Conservation (phyloP, 2,888 invertebrate genomes). For the Aspidiotus destructor region DNA sequence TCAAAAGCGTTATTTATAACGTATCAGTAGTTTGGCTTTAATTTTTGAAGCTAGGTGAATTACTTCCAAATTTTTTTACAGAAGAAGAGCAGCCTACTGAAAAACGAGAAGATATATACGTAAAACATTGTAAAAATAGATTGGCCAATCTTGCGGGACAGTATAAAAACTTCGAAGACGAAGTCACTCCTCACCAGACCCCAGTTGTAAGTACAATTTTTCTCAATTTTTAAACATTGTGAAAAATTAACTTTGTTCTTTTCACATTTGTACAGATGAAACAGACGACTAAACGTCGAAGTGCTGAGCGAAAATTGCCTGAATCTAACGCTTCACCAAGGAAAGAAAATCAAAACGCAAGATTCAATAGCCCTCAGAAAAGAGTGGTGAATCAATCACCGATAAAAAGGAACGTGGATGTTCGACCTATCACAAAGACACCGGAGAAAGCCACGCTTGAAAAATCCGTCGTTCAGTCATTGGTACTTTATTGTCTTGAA, state of each 20-base stretch:
- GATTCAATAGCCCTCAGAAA: neutral
- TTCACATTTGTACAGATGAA: no score
- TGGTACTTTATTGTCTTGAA: conserved; percentile 5
- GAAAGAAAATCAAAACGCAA: neutral
- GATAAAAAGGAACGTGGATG: neutral
- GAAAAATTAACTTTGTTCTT: no score
- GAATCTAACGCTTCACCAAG: neutral
- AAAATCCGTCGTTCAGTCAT: conserved; percentile 11
- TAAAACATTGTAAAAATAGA: conserved; percentile 20
- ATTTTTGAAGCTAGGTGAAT: neutral
- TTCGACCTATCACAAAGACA: neutral
- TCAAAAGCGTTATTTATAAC: neutral
- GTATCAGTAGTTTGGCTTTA: neutral
- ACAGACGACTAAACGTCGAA: neutral
- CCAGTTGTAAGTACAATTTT: no score
- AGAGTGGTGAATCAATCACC: neutral
- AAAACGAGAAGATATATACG: conserved; percentile 9
- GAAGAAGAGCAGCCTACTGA: neutral
- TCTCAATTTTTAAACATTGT: no score
- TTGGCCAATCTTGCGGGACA: conserved; percentile 22
- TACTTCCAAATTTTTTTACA: neutral
- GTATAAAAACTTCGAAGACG: conserved; percentile 21
- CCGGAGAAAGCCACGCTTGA: conserved; percentile 6
- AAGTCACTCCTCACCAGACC: neutral
- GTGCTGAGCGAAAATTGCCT: no score